Conservation (phyloP, 2,113 vertebrate genomes). For the Vireo altiloquus region DNA sequence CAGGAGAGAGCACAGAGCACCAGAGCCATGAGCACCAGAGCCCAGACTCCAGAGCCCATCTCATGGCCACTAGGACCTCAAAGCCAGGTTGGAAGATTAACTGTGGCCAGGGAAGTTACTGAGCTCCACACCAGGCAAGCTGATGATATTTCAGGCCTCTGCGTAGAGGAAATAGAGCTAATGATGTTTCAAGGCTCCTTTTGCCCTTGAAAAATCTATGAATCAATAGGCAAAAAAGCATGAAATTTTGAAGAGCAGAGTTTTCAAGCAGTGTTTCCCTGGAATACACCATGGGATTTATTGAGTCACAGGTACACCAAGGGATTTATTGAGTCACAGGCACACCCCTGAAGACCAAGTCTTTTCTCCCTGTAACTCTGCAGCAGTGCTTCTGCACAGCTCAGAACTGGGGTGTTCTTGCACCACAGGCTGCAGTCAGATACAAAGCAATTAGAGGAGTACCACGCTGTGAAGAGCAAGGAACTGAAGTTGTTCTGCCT, state of each 20-base stretch:
- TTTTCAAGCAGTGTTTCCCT: not conserved
- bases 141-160: not conserved
- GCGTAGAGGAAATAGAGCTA: not conserved
- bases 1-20: not conserved
- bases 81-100: accelerated
- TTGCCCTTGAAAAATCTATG: not conserved
- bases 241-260: accelerated
- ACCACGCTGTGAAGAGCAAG: not conserved
- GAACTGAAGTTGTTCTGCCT: not conserved
- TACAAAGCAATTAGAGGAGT: not conserved
- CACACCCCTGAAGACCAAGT: not conserved
- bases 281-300: not conserved
- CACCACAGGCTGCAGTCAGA: not conserved
- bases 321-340: not conserved
- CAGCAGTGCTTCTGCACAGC: not conserved
- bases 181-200: not conserved
- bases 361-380: not conserved
- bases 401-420: not conserved
- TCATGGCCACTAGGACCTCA: accelerated
- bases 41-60: accelerated
- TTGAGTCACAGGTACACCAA: not conserved
- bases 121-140: not conserved
- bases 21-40: accelerated
- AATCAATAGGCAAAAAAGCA: not conserved
- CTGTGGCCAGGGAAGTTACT: not conserved